Base-by-base conservation (phyloP, 2,888 invertebrate genomes). In the Trachelus iudaicus region DNA sequence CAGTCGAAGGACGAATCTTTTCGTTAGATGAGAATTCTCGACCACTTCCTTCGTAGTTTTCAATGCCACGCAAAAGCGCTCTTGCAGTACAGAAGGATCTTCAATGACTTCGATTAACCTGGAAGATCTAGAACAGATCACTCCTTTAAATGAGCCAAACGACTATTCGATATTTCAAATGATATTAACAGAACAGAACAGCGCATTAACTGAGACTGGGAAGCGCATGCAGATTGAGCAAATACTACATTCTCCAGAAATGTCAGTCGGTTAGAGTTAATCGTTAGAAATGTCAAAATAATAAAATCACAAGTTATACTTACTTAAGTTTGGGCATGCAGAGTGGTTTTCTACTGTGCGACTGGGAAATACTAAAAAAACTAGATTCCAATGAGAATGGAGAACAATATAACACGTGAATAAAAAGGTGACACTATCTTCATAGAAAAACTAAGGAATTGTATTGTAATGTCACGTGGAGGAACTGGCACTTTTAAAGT, bases 81-180 rank as follows among this genome's bases (percentile, higher is more conserved):
- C 69, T n/a, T 31, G 13, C 30, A 71, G 31, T 71, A 12, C 23
- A 0, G 75, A 75, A 56, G n/a, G 37, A 69, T 77, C 78, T 68
- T 33, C 56, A 31, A 69, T 76, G 11, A 40, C 31, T 75, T 73
- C 31, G 34, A 83, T 82, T 87, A 87, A 77, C 83, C 85, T 77
- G 86, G 83, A 79, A 83, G 77, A 82, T 85, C 87, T 86, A 82
- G 31, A 87, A 84, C 37, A 78, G 75, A 80, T 56, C 34, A 79
- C 73, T 79, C 15, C 40, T 40, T 34, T 34, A 73, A 15, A 74
- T 79, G 2, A 56, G 6, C 56, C 2, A 56, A 23, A 56, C 56
- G 56, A 23, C 1, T 6, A 56, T 56, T 23, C 2, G 9, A 56
- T 56, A 23, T 56, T 56, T 23, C 56, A 56, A 56, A 56, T 2